Conservation (phyloP, 2,797 vertebrate genomes). For the Molothrus aeneus region DNA sequence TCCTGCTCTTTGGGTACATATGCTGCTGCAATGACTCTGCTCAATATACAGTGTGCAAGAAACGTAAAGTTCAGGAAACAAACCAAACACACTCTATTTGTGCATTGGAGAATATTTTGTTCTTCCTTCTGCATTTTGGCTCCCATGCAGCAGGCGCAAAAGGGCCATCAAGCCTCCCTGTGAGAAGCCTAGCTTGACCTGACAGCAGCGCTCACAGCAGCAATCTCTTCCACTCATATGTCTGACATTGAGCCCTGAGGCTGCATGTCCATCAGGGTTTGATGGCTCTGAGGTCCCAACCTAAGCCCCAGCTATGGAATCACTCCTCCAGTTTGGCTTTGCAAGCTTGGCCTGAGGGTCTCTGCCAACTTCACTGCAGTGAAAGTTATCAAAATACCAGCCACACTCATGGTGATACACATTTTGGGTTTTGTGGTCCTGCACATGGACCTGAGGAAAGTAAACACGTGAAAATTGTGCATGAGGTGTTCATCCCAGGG, state of each 20-base stretch:
- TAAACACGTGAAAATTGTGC: background rate
- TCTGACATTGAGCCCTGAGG: background rate
- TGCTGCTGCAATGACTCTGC: background rate
- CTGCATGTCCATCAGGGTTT: rapidly evolving
- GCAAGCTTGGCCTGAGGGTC: background rate
- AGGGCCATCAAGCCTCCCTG: background rate
- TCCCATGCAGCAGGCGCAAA: background rate
- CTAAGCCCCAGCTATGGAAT: background rate
- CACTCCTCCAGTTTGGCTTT: background rate
- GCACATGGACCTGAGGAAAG: background rate
- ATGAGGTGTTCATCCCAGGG: background rate
- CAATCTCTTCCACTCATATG: background rate
- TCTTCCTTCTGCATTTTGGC: background rate
- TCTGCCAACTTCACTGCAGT: background rate
- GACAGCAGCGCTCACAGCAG: background rate
- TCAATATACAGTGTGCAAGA: background rate
- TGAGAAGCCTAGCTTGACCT: background rate
- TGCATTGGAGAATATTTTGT: background rate
- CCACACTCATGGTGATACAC: rapidly evolving
- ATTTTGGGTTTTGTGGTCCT: background rate
- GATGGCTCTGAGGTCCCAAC: rapidly evolving
- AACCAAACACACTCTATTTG: background rate
- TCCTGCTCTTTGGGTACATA: background rate
- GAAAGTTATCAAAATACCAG: background rate
- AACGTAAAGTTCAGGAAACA: background rate